Evolutionary conservation across 1,140 invertebrate genomes (phyloP).

Genomic region (Antheraea pernyi): DNA sequence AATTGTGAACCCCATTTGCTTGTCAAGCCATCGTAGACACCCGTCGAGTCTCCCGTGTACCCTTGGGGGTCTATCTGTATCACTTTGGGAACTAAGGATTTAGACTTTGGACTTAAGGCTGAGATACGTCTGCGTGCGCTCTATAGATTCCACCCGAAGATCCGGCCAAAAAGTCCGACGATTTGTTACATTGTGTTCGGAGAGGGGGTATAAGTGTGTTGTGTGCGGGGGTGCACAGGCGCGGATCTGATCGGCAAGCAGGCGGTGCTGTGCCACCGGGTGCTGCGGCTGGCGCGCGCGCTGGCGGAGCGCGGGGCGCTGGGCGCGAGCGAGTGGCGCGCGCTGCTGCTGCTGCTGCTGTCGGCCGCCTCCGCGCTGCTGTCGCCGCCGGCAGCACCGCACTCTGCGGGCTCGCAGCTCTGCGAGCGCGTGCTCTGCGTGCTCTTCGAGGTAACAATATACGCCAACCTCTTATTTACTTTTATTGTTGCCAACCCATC

Average conservation of each 20-base stretch:
- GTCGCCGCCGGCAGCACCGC: slow-evolving; percentile 94
- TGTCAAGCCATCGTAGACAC: no score
- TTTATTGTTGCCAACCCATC: no score
- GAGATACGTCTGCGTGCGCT: no score
- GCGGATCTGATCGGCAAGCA: slow-evolving; percentile 94
- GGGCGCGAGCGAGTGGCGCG: slow-evolving; percentile 94
- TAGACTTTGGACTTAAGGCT: no score
- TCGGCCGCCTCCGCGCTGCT: slow-evolving; percentile 96
- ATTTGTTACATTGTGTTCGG: no score
- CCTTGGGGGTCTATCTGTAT: no score
- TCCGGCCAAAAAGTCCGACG: no score
- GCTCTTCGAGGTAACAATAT: slow-evolving; percentile 95
- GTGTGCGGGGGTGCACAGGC: slow-evolving; percentile 76
- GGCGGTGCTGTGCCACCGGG: slow-evolving; percentile 96
- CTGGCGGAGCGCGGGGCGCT: slow-evolving; percentile 91
- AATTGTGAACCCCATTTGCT: no score
- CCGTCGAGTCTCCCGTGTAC: no score
- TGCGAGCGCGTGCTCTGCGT: slow-evolving; percentile 96
- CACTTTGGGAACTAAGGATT: no score
- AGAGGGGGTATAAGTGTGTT: not conserved
- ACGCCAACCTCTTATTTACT: no score
- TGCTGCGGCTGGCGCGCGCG: slow-evolving; percentile 92
- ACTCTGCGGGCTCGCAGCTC: slow-evolving; percentile 96
- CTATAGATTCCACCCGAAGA: no score
- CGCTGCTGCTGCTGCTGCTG: slow-evolving; percentile 92